Evolutionary conservation across 2,888 invertebrate genomes (phyloP), one percentile per base, ranked within the genome.

Genomic region (Phaedon cochleariae): DNA sequence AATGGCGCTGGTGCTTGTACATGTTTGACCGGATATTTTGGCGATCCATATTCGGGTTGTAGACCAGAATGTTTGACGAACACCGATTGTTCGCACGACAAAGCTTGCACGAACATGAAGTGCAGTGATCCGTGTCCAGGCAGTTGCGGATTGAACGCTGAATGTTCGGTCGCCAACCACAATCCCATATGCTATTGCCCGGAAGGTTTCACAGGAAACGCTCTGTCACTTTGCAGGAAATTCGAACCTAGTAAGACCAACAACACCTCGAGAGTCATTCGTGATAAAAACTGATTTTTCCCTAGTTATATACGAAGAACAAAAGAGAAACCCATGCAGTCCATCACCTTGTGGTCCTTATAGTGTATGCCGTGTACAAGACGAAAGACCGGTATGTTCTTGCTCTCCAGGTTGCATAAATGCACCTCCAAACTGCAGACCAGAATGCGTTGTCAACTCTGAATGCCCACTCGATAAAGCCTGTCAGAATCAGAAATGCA

Each of bases 21-120:
- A 74, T 94, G 94, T 82, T 82, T 90, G 76, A 87, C 89, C 67
- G 90, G 90, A 74, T 93, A 91, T 83, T 87, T 88, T 73, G 93
- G 93, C 55, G 92, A 93, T 83, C 92, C 94, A 29, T 92, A 92
- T 81, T 85, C 86, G 68, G 91, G 92, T 48, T 93, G 93, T 81
- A 87, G 92, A 74, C 92, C 92, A n/a, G 92, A 93, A 85, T 93
- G 93, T 80, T 88, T 91, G 48, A 90, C 91, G 84, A 93, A 92
- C 80, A 88, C 89, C 59, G 93, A 93, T 78, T 93, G 93, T 80
- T 85, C 89, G 71, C 85, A 87, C 73, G 87, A 90, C 72, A 89
- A 86, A 82, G 90, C 92, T 62, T 94, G 94, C 84, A 87, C 90
- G 68, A 90, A 90, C 81, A 91, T 91, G 82, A 92, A 92, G 85